These are phyloP conservation scores for Pipa parva DNA, from an alignment of 2,113 vertebrate species.

Conservation along the genomic window DNA sequence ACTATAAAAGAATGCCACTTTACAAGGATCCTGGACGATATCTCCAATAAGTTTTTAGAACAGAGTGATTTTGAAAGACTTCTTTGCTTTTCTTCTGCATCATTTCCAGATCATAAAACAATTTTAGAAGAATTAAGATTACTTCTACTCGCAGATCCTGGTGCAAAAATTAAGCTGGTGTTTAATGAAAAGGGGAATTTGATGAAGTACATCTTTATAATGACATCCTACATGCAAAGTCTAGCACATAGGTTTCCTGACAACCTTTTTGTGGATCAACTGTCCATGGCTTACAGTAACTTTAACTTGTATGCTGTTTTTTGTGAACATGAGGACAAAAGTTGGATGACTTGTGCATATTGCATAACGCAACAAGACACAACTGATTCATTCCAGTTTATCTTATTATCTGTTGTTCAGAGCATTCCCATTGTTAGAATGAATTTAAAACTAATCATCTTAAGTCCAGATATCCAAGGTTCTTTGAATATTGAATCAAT, in stretches of 20 bases:
- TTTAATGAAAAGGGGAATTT: slow-evolving; percentile 53
- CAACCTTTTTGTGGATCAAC: slow-evolving; percentile 50
- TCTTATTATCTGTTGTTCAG: slow-evolving; percentile 50
- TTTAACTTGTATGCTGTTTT: slow-evolving; percentile 48
- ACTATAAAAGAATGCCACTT: neutral
- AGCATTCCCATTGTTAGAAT: slow-evolving; percentile 47
- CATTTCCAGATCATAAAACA: neutral
- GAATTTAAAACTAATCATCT: slow-evolving; percentile 48
- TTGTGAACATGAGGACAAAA: slow-evolving; percentile 46
- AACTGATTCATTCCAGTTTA: slow-evolving; percentile 48
- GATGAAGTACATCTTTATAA: slow-evolving; percentile 51
- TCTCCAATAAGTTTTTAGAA: neutral
- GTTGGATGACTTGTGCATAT: slow-evolving; percentile 47
- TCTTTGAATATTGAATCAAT: slow-evolving; percentile 47
- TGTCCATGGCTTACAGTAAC: slow-evolving; percentile 41
- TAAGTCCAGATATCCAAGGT: slow-evolving; percentile 40
- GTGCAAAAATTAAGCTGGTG: slow-evolving; percentile 49
- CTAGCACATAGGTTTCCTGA: slow-evolving; percentile 49
- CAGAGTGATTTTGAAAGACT: neutral
- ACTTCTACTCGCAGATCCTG: neutral
- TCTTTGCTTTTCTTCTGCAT: neutral
- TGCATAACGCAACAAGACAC: slow-evolving; percentile 48
- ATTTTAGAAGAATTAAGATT: neutral
- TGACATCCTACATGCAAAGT: slow-evolving; percentile 48
- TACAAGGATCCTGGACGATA: neutral